Evolutionary conservation across 2,113 vertebrate species (phyloP).

Genomic region (Crotalus viridis): DNA sequence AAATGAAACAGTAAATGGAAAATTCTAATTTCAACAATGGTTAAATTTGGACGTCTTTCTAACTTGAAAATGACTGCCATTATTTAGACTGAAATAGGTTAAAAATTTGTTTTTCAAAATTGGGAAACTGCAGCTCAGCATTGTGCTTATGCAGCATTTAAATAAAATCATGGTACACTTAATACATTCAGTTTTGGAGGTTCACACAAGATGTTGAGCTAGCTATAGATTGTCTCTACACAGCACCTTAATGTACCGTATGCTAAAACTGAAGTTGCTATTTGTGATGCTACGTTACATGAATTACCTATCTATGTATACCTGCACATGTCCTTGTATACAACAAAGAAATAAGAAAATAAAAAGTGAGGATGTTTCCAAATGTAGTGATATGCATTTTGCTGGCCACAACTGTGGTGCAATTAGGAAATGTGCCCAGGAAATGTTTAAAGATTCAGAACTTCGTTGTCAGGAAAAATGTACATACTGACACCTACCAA

Average conservation of each 20-base stretch:
- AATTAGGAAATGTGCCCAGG: neutral
- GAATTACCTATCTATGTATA: neutral
- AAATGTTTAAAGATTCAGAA: conserved; percentile 30
- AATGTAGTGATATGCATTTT: conserved; percentile 27
- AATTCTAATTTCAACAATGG: neutral
- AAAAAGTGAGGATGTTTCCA: conserved; percentile 39
- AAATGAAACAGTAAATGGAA: neutral
- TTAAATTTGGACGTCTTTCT: conserved; percentile 23
- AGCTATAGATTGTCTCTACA: neutral
- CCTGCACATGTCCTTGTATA: neutral
- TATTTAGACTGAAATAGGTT: conserved; percentile 10
- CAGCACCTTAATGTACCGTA: neutral
- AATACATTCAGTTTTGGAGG: neutral
- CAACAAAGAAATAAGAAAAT: conserved; percentile 13
- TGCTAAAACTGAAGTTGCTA: neutral
- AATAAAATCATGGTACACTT: neutral
- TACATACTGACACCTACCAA: conserved; percentile 25
- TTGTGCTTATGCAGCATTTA: conserved; percentile 12
- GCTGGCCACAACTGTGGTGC: conserved; percentile 41
- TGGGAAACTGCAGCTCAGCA: neutral
- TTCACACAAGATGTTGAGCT: neutral
- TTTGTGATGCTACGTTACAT: neutral
- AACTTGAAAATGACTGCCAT: neutral
- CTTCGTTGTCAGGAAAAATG: conserved; percentile 23
- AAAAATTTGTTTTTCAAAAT: neutral